Evolutionary conservation across 2,113 vertebrate species (phyloP).

Genomic region (Myiopsitta monachus): DNA sequence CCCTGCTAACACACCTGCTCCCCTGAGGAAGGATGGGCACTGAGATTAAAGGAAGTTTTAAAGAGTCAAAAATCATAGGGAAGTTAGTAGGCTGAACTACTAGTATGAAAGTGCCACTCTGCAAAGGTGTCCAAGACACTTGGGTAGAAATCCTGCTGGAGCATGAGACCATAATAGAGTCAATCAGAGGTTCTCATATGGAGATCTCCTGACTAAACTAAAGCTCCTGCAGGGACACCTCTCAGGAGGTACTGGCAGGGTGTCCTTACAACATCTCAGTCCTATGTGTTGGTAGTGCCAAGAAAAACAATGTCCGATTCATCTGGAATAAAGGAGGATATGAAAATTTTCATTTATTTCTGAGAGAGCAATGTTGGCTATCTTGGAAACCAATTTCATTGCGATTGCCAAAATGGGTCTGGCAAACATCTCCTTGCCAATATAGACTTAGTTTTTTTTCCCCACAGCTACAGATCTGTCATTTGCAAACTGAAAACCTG

Average conservation of each 20-base stretch:
- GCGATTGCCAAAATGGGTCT: neutral
- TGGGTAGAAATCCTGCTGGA: neutral
- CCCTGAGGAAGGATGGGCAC: neutral
- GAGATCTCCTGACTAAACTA: neutral
- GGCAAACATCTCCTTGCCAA: neutral
- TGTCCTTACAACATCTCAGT: neutral
- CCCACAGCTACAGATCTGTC: neutral
- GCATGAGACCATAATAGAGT: neutral
- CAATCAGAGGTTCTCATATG: neutral
- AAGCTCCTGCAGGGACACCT: neutral
- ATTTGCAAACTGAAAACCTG: neutral
- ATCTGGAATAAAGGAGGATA: neutral
- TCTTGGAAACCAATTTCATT: neutral
- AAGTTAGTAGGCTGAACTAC: neutral
- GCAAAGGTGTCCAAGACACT: fast-evolving
- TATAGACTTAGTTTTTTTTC: neutral
- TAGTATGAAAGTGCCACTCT: neutral
- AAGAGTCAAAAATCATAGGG: neutral
- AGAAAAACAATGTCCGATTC: neutral
- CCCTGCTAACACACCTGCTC: neutral
- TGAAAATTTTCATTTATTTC: neutral
- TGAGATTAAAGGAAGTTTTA: neutral
- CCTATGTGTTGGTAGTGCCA: neutral
- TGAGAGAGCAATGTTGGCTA: neutral
- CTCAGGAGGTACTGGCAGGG: neutral